Evolutionary conservation across 1,140 invertebrate species (phyloP).

Genomic region (Leptopilina boulardi): DNA sequence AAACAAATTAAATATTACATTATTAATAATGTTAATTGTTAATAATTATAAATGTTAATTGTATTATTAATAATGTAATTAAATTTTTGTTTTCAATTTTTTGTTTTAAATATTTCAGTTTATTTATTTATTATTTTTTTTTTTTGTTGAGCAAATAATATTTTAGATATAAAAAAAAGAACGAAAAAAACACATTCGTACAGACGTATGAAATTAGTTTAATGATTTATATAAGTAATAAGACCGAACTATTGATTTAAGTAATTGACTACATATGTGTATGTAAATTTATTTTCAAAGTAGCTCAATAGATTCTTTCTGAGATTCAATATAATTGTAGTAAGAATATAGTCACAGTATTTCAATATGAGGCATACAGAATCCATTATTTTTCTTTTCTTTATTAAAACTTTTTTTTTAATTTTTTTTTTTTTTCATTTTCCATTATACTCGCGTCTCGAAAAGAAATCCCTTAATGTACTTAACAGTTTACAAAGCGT

Average conservation of each 20-base stretch:
- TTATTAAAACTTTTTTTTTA: background rate
- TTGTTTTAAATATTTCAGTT: background rate
- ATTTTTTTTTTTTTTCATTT: background rate
- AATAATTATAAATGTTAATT: background rate
- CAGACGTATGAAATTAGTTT: slow-evolving; percentile 8
- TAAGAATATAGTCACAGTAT: slow-evolving; percentile 45
- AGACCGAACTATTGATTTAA: slow-evolving; percentile 21
- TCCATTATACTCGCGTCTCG: background rate
- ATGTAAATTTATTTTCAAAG: slow-evolving; percentile 30
- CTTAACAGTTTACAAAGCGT: slow-evolving; percentile 26
- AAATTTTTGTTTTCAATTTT: background rate
- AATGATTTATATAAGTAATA: background rate
- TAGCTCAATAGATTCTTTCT: slow-evolving; percentile 32
- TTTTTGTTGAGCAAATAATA: background rate
- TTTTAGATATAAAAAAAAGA: background rate
- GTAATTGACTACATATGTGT: slow-evolving; percentile 39
- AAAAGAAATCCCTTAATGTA: slow-evolving; percentile 9
- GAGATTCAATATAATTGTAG: slow-evolving; percentile 34
- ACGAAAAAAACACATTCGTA: background rate
- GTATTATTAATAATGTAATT: background rate
- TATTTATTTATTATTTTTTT: no score
- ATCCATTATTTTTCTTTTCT: background rate
- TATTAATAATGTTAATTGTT: no score
- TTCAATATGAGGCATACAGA: slow-evolving; percentile 40
- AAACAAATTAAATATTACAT: no score